Evolutionary conservation across 1,140 invertebrate genomes (phyloP).

Genomic region (Trissolcus basalis): DNA sequence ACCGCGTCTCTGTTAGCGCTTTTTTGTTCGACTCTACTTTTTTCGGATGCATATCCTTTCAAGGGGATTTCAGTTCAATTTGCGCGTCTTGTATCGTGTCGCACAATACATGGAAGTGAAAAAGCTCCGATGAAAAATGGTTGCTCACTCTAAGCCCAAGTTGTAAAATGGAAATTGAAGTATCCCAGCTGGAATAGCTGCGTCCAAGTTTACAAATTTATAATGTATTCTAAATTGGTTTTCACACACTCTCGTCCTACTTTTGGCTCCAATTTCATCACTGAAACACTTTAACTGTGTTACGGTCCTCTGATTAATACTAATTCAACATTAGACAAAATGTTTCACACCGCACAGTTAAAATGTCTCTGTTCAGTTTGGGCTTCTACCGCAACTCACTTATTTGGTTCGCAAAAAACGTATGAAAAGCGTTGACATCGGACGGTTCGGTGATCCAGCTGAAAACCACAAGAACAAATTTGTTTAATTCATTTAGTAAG

Average conservation of each 20-base stretch:
- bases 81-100: slow-evolving; percentile 35
- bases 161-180: slow-evolving; percentile 84
- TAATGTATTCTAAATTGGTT: slow-evolving; percentile 47
- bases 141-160: slow-evolving; percentile 73
- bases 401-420: slow-evolving; percentile 84
- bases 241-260: slow-evolving; percentile 3
- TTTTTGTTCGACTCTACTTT: slow-evolving; percentile 9
- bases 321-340: slow-evolving; percentile 17
- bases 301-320: slow-evolving; percentile 5
- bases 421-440: slow-evolving; percentile 86
- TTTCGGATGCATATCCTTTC: slow-evolving; percentile 13
- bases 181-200: slow-evolving; percentile 86
- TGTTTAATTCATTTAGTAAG: not conserved
- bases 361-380: slow-evolving; percentile 2
- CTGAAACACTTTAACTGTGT: slow-evolving; percentile 3
- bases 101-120: slow-evolving; percentile 35
- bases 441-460: slow-evolving; percentile 84
- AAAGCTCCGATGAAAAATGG: slow-evolving; percentile 51
- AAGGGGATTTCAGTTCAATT: slow-evolving; percentile 47
- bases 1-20: slow-evolving; percentile 7
- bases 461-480: slow-evolving; percentile 55
- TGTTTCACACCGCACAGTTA: not conserved
- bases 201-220: slow-evolving; percentile 67
- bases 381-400: slow-evolving; percentile 76
- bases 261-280: slow-evolving; percentile 25